These are phyloP conservation scores for Acanthosepion lycidas DNA, from an alignment of 2,888 invertebrate genomes.

Conservation along the genomic window DNA sequence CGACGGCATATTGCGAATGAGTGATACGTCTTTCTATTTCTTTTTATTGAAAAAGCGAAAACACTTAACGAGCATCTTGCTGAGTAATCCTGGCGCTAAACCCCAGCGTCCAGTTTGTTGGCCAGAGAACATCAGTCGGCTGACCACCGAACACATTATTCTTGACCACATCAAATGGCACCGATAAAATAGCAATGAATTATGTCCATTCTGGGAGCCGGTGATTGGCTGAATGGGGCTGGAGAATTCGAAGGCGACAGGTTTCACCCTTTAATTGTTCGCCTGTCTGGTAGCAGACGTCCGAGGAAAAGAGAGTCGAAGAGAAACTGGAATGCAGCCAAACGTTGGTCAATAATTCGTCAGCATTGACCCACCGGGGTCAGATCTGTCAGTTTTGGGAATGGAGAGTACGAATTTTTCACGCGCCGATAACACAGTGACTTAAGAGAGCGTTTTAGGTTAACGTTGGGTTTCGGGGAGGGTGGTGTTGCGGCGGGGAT, in stretches of 20 bases:
- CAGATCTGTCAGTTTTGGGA: background rate
- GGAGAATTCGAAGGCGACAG: background rate
- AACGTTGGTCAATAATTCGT: constrained; percentile 22
- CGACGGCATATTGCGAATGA: no score
- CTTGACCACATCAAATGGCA: constrained; percentile 12
- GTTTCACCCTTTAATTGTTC: background rate
- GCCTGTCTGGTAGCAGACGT: background rate
- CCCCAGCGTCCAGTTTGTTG: background rate
- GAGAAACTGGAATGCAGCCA: background rate
- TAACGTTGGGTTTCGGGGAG: background rate
- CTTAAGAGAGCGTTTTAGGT: background rate
- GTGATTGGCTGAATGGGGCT: background rate
- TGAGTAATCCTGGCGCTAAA: background rate
- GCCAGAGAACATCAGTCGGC: background rate
- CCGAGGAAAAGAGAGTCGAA: background rate
- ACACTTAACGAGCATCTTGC: background rate
- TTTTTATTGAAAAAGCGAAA: no score
- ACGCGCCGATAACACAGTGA: background rate
- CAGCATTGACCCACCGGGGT: background rate
- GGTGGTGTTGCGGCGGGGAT: background rate
- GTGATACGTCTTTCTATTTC: no score
- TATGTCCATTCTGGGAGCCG: background rate
- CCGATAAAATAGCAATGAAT: constrained; percentile 8
- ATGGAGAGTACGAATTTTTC: background rate
- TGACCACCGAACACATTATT: constrained; percentile 21